Percentiles rank a stretch among this genome's conserved stretches.
Evolutionary conservation across 1,140 invertebrate species (phyloP).

Genomic region (Hylaeus anthracinus): DNA sequence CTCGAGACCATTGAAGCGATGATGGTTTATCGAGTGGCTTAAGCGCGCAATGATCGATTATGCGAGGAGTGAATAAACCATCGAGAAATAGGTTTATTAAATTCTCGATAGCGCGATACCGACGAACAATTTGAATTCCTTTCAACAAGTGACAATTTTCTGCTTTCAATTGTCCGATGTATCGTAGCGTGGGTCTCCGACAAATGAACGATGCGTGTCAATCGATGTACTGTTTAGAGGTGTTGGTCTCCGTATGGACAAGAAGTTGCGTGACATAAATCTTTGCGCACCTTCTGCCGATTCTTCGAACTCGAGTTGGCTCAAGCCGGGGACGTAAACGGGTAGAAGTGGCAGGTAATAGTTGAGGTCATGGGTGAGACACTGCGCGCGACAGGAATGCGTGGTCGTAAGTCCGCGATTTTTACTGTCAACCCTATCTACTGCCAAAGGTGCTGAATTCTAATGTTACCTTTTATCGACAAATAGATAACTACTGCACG

Average conservation of each 20-base stretch:
- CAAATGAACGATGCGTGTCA: neutral
- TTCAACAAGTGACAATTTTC: neutral
- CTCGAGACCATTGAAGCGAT: conserved; percentile 2
- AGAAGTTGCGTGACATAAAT: conserved; percentile 19
- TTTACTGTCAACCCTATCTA: conserved; percentile 5
- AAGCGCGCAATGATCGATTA: neutral
- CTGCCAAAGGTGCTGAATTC: conserved; percentile 16
- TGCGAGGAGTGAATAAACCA: neutral
- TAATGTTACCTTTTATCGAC: conserved; percentile 8
- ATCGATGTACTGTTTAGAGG: neutral
- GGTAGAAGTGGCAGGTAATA: conserved; percentile 37
- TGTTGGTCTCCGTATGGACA: neutral
- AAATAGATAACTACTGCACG: neutral
- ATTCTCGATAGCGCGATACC: neutral
- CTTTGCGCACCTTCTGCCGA: neutral
- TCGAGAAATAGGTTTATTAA: conserved; percentile 17
- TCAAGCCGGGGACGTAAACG: conserved; percentile 12
- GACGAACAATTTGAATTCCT: neutral
- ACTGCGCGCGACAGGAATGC: conserved; percentile 31
- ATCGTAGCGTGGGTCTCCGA: neutral
- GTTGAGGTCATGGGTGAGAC: conserved; percentile 50
- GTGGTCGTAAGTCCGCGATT: conserved; percentile 49
- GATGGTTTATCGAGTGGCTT: conserved; percentile 26
- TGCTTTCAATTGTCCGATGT: neutral
- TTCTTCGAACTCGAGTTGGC: conserved; percentile 4